These are phyloP conservation scores for Abramis brama DNA, from an alignment of 2,113 vertebrate species.

Conservation along the genomic window DNA sequence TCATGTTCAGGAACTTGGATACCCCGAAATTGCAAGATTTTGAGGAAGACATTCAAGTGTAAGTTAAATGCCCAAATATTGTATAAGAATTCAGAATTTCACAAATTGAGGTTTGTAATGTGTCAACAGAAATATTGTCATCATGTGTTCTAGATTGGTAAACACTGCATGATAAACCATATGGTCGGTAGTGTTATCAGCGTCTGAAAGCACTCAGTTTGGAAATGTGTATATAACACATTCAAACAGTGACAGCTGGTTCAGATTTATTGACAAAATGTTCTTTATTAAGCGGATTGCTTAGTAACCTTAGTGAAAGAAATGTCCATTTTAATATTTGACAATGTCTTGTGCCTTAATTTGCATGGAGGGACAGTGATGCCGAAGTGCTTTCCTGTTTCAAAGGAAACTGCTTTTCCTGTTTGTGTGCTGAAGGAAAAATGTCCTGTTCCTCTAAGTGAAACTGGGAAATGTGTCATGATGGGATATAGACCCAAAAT, in stretches of 20 bases:
- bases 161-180: slow-evolving; percentile 41
- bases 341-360: not conserved
- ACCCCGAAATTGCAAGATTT: not conserved
- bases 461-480: not conserved
- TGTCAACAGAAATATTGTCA: not conserved
- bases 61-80: not conserved
- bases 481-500: not conserved
- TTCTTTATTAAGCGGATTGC: not conserved
- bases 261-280: not conserved
- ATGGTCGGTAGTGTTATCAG: slow-evolving; percentile 15
- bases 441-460: not conserved
- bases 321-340: not conserved
- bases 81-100: not conserved
- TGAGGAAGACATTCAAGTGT: not conserved
- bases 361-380: not conserved
- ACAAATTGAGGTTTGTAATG: not conserved
- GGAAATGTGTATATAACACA: not conserved
- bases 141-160: not conserved
- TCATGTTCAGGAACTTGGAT: not conserved
- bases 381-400: slow-evolving; percentile 14
- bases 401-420: slow-evolving; percentile 28
- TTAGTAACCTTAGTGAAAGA: not conserved
- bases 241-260: slow-evolving; percentile 15
- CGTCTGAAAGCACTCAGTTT: not conserved
- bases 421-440: not conserved